Evolutionary conservation across 2,797 vertebrate genomes (phyloP), one percentile per base, ranked within the genome.

Genomic region (Mastacembelus armatus): DNA sequence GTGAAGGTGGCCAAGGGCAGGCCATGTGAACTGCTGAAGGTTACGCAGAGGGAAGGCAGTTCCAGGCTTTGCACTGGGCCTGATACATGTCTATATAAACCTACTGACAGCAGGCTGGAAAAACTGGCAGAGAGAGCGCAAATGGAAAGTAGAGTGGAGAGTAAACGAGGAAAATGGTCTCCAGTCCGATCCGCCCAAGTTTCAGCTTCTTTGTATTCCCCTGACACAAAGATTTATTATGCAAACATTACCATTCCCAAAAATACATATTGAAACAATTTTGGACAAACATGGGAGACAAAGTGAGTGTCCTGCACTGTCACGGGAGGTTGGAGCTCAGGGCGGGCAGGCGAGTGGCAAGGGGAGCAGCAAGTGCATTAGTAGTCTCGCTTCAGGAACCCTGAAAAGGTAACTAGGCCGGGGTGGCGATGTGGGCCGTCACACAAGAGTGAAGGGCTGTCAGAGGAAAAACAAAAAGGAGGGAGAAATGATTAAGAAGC

Each of bases 251-350:
- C 89, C 87, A 15, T 87, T 91, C 85, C 85, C 89, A 88, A 93
- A 93, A 93, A 93, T 92, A 93, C 91, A 93, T 93, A 93, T 92
- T 92, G 90, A 91, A 92, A 92, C 87, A 85, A 88, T 85, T 92
- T 88, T 84, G 65, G 88, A 84, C 91, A 93, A 93, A 93, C 88
- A 94, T 0, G 16, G 63, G 15, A 91, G 85, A 92, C 91, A 90
- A 91, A 92, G 88, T 90, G 75, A 85, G 79, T 67, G 76, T 82
- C 81, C 81, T 72, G 74, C 73, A 11, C 85, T 71, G 90, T 92
- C 92, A 93, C 56, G 86, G 89, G 78, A 84, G 82, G 77, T 77
- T 88, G 86, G 78, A 66, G 71, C 77, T 78, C 38, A 63, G 80
- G 84, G 82, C 67, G 80, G 79, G 80, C 72, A 32, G 38, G 59